These are phyloP conservation scores for Edolisoma coerulescens DNA, from an alignment of 2,113 vertebrate genomes.

Conservation along the genomic window DNA sequence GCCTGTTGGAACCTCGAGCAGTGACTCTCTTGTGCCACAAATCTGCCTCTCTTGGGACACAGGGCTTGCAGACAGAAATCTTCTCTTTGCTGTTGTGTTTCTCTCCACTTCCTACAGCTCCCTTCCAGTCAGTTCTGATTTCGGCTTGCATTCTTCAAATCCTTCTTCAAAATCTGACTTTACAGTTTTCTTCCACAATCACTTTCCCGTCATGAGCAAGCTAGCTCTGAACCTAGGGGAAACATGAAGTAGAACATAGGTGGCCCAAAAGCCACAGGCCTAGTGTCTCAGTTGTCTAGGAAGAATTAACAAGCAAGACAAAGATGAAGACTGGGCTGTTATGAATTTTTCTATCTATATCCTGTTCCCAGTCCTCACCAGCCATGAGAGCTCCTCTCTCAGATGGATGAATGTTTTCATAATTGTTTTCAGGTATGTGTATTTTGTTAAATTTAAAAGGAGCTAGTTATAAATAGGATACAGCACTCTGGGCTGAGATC, in stretches of 20 bases:
- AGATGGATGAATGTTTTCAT: background rate
- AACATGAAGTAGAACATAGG: background rate
- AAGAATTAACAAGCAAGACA: background rate
- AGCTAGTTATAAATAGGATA: background rate
- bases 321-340: background rate
- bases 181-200: background rate
- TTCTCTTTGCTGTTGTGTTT: background rate
- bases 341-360: background rate
- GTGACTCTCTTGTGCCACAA: background rate
- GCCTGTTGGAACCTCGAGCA: background rate
- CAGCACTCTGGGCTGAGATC: background rate
- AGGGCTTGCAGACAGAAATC: background rate
- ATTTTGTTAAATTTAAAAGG: conserved; percentile 2
- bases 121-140: background rate
- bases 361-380: background rate
- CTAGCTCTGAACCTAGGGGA: background rate
- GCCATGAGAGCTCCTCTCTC: background rate
- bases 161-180: background rate
- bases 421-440: background rate
- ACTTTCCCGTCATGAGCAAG: background rate
- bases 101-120: background rate
- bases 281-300: background rate
- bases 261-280: background rate
- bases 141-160: background rate
- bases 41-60: background rate